Evolutionary conservation across 1,140 invertebrate genomes (phyloP).

Genomic region (Brachionus koreanus): DNA sequence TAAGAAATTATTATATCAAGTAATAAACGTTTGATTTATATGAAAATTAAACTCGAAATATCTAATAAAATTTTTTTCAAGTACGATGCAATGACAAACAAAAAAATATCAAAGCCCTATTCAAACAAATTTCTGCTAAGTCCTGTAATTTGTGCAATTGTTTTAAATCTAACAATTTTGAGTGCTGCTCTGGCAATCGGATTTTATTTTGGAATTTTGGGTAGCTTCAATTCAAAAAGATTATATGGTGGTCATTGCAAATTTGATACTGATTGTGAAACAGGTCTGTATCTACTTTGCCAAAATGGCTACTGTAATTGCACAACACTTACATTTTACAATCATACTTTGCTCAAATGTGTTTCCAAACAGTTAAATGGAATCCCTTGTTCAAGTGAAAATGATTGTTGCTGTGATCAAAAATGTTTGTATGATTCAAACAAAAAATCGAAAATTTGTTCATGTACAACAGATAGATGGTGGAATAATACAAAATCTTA

Average conservation of each 20-base stretch:
- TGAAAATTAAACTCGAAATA: too few relatives aligned
- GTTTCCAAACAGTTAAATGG: background rate
- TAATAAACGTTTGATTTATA: too few relatives aligned
- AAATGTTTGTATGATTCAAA: background rate
- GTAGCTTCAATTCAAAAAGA: background rate
- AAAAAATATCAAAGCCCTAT: background rate
- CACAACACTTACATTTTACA: background rate
- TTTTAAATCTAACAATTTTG: background rate
- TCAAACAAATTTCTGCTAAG: background rate
- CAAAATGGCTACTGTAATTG: slow-evolving; percentile 12
- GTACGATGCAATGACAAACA: background rate
- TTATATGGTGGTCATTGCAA: background rate
- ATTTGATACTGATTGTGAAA: background rate
- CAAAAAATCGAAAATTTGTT: background rate
- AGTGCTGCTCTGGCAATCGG: background rate
- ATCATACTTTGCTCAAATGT: background rate
- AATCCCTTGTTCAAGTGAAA: background rate
- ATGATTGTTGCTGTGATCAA: background rate
- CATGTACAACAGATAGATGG: background rate
- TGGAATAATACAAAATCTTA: background rate
- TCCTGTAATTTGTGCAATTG: background rate
- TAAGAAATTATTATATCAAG: too few relatives aligned
- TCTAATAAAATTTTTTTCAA: too few relatives aligned
- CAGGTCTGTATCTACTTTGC: background rate
- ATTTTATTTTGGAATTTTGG: background rate